Conservation (phyloP, 2,888 invertebrate genomes). For the Drosophila picticornis region DNA sequence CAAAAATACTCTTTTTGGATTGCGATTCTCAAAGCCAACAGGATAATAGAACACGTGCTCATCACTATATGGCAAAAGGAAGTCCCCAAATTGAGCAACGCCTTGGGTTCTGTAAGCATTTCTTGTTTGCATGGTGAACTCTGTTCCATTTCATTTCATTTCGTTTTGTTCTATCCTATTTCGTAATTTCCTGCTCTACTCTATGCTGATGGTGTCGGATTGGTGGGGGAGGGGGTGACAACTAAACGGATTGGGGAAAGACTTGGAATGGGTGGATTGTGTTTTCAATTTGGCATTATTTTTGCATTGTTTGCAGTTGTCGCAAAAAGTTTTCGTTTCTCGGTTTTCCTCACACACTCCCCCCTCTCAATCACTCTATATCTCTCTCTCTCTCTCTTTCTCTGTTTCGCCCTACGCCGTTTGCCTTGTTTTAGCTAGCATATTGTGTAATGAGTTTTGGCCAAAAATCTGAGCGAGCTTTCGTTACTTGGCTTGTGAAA, state of each 20-base stretch:
- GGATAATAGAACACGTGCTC: background rate
- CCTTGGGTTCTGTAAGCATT: conserved; percentile 3
- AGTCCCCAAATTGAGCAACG: background rate
- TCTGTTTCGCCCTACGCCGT: background rate
- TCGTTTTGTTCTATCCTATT: conserved; percentile 7
- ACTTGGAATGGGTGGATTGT: conserved; percentile 2
- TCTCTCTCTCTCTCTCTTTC: background rate
- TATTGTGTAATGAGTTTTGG: conserved; percentile 48
- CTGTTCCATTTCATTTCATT: conserved; percentile 20
- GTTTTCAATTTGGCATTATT: conserved; percentile 55
- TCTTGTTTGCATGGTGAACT: background rate
- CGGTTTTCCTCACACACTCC: background rate
- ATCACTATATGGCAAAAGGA: background rate
- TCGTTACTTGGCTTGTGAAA: conserved; percentile 36
- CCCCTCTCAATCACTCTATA: background rate
- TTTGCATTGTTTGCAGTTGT: conserved; percentile 57
- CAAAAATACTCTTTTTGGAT: background rate
- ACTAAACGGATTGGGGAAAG: conserved; percentile 1
- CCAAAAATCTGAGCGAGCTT: conserved; percentile 4
- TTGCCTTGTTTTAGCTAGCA: conserved; percentile 20
- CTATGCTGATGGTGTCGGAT: background rate
- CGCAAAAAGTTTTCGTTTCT: conserved; percentile 29
- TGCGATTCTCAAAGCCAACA: background rate
- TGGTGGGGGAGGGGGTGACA: background rate
- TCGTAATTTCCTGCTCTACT: conserved; percentile 1